These are phyloP conservation scores for Semaprochilodus insignis DNA, from an alignment of 2,797 vertebrate species.

Conservation along the genomic window DNA sequence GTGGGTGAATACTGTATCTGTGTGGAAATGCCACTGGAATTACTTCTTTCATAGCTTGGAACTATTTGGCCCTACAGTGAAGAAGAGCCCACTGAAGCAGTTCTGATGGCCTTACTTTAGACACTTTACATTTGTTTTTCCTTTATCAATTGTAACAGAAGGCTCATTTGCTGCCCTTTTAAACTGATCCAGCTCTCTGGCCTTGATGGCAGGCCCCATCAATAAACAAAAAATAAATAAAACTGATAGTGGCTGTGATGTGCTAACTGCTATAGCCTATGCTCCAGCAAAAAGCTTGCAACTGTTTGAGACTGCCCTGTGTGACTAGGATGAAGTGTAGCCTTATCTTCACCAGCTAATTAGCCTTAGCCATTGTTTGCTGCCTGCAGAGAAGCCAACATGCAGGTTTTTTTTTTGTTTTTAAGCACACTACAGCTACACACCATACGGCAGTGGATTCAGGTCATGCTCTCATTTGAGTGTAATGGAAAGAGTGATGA, in stretches of 20 bases:
- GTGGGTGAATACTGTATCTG: no score
- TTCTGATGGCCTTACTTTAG: no score
- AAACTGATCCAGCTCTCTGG: conserved; percentile 18
- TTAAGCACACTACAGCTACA: neutral
- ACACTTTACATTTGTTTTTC: no score
- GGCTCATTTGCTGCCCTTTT: conserved; percentile 14
- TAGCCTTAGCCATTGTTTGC: neutral
- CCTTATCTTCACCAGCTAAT: conserved; percentile 21
- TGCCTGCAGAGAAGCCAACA: conserved; percentile 4
- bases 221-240: conserved; percentile 15
- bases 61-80: no score
- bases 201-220: no score
- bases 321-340: conserved; percentile 37
- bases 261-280: neutral
- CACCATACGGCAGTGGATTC: neutral
- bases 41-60: no score
- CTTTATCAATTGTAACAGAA: neutral
- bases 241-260: neutral
- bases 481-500: neutral
- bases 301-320: conserved; percentile 32
- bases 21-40: no score
- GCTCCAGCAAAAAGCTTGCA: conserved; percentile 16
- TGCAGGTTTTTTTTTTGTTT: neutral
- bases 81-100: no score
- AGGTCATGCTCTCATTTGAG: conserved; percentile 9